A percentile compares a stretch with the other conserved stretches of the same genome.
phyloP scores from a whole-genome alignment of 2,888 invertebrate species.

The Hyposoter didymator region DNA sequence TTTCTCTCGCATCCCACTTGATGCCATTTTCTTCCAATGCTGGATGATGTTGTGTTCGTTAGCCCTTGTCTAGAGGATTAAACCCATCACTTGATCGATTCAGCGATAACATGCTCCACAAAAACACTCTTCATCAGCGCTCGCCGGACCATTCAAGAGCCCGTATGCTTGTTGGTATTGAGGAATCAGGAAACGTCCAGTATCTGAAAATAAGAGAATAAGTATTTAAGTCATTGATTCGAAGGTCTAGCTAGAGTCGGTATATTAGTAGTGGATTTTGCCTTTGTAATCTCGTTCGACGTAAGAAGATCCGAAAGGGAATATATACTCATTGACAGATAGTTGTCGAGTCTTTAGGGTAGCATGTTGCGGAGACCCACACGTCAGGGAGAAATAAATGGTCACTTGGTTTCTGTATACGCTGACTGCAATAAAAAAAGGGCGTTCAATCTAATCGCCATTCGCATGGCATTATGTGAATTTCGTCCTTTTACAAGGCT shows the following conservation, averaged over 20 bases:
- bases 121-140: slow-evolving; percentile 25
- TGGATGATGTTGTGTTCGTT: slow-evolving; percentile 35
- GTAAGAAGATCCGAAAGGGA: slow-evolving; percentile 5
- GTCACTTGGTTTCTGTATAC: slow-evolving; percentile 36
- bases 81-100: background rate
- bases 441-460: background rate
- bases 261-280: background rate
- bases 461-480: background rate
- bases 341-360: slow-evolving; percentile 51
- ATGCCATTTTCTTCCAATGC: slow-evolving; percentile 61
- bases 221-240: slow-evolving; percentile 44
- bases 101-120: background rate
- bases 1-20: slow-evolving; percentile 68
- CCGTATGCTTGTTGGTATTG: background rate
- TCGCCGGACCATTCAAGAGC: slow-evolving; percentile 13
- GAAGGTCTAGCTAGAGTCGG: background rate
- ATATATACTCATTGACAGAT: slow-evolving; percentile 33
- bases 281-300: slow-evolving; percentile 9
- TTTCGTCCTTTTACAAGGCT: background rate
- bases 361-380: slow-evolving; percentile 35
- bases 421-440: slow-evolving; percentile 6
- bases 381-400: slow-evolving; percentile 62
- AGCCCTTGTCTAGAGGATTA: background rate
- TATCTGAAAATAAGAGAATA: background rate
- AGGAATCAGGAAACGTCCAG: background rate